phyloP scores from a whole-genome alignment of 2,113 vertebrate genomes.

The Probosciger aterrimus region DNA sequence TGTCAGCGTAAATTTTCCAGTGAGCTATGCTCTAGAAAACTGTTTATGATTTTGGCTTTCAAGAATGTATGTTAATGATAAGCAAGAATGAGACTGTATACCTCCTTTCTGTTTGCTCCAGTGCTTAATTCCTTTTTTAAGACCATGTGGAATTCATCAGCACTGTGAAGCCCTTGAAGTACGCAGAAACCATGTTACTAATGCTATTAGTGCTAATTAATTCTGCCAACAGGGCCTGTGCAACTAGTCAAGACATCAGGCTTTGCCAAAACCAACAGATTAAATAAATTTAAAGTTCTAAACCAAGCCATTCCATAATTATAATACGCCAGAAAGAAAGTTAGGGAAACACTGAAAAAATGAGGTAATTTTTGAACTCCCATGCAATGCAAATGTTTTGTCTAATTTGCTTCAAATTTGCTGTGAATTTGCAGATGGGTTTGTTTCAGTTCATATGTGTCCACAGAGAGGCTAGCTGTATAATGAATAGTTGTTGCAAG shows the following conservation, averaged over 20 bases:
- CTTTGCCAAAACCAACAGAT: conserved; percentile 41
- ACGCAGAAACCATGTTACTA: conserved; percentile 36
- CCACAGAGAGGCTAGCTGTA: not conserved
- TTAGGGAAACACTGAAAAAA: not conserved
- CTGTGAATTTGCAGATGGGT: not conserved
- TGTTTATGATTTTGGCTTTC: conserved; percentile 15
- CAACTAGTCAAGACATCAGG: conserved; percentile 3
- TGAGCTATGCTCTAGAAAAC: not conserved
- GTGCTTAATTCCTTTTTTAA: not conserved
- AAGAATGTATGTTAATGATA: not conserved
- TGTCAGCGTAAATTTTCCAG: conserved; percentile 1
- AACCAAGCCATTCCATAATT: not conserved
- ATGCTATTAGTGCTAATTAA: conserved; percentile 56
- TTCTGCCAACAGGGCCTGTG: conserved; percentile 18
- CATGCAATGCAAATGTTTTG: not conserved
- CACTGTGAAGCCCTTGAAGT: not conserved
- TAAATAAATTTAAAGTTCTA: conserved; percentile 9
- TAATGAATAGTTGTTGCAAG: not conserved
- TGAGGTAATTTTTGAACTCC: not conserved
- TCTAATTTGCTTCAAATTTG: not conserved
- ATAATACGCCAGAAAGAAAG: not conserved
- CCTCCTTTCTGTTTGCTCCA: not conserved
- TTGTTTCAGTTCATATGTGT: not conserved
- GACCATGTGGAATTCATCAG: conserved; percentile 15
- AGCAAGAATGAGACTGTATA: not conserved